Percentiles rank a stretch among this genome's conserved stretches.
phyloP scores from a whole-genome alignment of 2,797 vertebrate genomes.

The Momotus momota region DNA sequence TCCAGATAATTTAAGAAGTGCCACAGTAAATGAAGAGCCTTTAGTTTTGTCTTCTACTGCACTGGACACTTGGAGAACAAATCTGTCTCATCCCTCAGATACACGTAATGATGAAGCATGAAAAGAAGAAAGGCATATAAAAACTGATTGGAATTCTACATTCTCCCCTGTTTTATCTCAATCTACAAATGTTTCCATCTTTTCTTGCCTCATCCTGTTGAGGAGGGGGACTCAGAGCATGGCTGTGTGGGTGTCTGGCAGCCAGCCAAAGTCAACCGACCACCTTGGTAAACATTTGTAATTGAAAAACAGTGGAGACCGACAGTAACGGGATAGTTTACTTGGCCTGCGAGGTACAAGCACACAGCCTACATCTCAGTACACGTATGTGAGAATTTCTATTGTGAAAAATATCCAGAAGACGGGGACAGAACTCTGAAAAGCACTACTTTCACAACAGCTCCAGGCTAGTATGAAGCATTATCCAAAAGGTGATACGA shows the following conservation, averaged over 20 bases:
- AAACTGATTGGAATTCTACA: neutral
- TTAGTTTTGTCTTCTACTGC: neutral
- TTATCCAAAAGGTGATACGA: neutral
- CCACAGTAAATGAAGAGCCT: neutral
- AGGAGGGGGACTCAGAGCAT: neutral
- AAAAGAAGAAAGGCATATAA: conserved; percentile 21
- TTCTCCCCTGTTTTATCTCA: neutral
- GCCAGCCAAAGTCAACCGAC: neutral
- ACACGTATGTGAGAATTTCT: neutral
- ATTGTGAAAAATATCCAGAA: neutral
- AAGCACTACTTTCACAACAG: neutral
- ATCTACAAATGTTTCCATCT: neutral
- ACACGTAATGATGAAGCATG: neutral
- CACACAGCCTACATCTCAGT: neutral
- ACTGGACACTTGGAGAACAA: conserved; percentile 3
- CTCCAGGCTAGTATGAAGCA: neutral
- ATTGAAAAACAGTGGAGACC: neutral
- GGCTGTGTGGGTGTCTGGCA: neutral
- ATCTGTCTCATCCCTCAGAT: neutral
- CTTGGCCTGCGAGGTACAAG: neutral
- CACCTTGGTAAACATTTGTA: neutral
- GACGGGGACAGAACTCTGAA: neutral
- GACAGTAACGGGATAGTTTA: neutral
- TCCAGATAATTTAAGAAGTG: neutral
- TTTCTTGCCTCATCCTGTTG: neutral